phyloP scores from a whole-genome alignment of 2,113 vertebrate genomes.

The Dicentrarchus labrax region DNA sequence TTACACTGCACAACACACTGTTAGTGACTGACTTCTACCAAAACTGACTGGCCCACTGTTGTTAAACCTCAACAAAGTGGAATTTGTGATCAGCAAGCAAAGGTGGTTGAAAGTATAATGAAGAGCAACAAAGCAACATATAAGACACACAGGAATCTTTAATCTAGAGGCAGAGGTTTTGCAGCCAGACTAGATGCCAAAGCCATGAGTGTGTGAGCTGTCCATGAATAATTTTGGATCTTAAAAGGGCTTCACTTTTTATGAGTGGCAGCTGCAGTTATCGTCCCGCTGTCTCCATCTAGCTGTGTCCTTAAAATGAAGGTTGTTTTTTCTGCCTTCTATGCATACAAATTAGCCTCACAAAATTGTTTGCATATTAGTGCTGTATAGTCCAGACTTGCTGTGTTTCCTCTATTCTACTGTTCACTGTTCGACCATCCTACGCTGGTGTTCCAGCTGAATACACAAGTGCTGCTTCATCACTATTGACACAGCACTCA shows the following conservation, averaged over 20 bases:
- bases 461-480: constrained; percentile 30
- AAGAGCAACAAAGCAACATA: neutral
- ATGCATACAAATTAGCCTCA: constrained; percentile 21
- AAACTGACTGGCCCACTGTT: neutral
- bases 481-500: constrained; percentile 10
- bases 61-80: constrained; percentile 22
- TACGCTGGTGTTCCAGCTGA: constrained; percentile 37
- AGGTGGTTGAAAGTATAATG: constrained; percentile 4
- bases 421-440: constrained; percentile 11
- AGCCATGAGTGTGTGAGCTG: constrained; percentile 28
- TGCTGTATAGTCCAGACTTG: neutral
- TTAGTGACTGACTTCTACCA: neutral
- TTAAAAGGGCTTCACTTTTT: constrained; percentile 59
- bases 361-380: neutral
- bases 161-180: constrained; percentile 25
- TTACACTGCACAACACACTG: neutral
- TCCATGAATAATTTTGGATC: constrained; percentile 40
- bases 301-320: constrained; percentile 43
- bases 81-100: neutral
- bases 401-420: neutral
- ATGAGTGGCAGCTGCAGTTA: constrained; percentile 73
- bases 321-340: constrained; percentile 9
- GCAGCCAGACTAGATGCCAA: constrained; percentile 50
- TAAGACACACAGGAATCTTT: constrained; percentile 2
- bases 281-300: neutral